Evolutionary conservation across 2,113 vertebrate species (phyloP).

Genomic region (Podocnemis expansa): DNA sequence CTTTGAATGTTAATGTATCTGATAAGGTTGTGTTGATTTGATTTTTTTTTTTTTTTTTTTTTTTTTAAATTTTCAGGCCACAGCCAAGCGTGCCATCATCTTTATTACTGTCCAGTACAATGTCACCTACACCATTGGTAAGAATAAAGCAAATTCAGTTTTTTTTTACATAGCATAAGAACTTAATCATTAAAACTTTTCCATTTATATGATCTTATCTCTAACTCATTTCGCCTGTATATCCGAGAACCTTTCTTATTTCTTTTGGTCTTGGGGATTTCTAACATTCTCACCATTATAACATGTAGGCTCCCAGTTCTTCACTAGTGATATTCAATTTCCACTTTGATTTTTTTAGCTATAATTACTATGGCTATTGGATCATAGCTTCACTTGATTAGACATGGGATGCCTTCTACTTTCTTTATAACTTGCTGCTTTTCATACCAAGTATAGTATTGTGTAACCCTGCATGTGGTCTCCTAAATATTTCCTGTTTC

Average conservation of each 20-base stretch:
- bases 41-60: not conserved
- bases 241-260: not conserved
- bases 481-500: not conserved
- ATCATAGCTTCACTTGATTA: not conserved
- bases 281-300: not conserved
- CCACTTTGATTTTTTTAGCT: not conserved
- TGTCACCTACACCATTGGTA: conserved; percentile 82
- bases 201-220: not conserved
- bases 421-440: not conserved
- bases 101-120: conserved; percentile 89
- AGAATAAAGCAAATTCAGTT: conserved; percentile 12
- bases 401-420: not conserved
- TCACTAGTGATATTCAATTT: not conserved
- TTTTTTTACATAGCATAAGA: not conserved
- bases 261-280: not conserved
- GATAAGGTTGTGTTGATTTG: too few species aligned
- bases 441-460: not conserved
- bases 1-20: not conserved
- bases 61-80: conserved; percentile 72
- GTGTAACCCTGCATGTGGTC: not conserved
- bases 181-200: not conserved
- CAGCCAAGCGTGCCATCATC: conserved; percentile 81
- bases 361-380: not conserved
- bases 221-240: not conserved
- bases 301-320: not conserved